Evolutionary conservation across 2,888 invertebrate species (phyloP), one percentile per base, ranked within the genome.

Genomic region (Ptilodon capucinus): DNA sequence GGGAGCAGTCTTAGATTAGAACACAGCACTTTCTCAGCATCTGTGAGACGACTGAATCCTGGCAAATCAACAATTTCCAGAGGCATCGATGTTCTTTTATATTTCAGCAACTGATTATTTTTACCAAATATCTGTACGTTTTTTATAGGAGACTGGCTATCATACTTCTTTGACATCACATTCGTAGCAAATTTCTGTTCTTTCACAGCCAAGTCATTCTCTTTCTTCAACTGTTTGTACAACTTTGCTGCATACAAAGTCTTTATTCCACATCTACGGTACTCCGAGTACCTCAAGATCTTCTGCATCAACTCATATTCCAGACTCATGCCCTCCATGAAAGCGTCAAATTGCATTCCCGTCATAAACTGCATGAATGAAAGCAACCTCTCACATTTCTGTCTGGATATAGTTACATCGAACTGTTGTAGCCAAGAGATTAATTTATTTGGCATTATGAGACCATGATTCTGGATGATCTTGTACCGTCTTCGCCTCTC

Each of bases 291-390:
- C 63, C 92, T 93, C 59, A 88, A 76, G 18, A 95, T 88, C 48
- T 92, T 92, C 62, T 93, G 92, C 57, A 93, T 92, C 8, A 97
- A 71, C 71, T 96, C 95, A 11, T 92, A 92, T 71, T 94, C 95
- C 63, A 94, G 92, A 69, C 94, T 94, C 21, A 97, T 68, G 0
- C 95, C 94, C 75, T 97, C 97, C 76, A 97, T 91, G 4, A 97
- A 89, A 51, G 93, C 92, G 74, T 97, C 96, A 81, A 95, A 96
- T 52, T 95, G 93, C 51, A 93, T 86, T 0, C 95, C 95, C 0
- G 92, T 86, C 69, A 95, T 92, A 21, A 97, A 92, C 71, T 96
- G 96, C 94, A 96, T 95, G 60, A 97, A 95, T 1, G 94, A 86
- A 0, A 95, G 74, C 40, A 98, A 78, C 58, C 92, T 91, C 54